These are phyloP conservation scores for Dinocampus coccinellae DNA, from an alignment of 2,888 invertebrate species.

Conservation along the genomic window DNA sequence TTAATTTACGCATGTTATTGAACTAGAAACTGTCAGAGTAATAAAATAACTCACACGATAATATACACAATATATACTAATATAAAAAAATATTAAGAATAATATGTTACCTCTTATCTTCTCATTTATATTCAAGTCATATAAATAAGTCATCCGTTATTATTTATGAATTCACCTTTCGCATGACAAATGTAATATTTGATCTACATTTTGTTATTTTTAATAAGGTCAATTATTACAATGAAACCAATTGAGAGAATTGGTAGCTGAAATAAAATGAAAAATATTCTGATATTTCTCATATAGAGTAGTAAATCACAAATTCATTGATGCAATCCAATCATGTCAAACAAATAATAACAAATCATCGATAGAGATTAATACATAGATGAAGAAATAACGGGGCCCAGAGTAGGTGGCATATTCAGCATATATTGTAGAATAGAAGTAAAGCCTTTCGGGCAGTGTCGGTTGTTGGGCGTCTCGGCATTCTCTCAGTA, in stretches of 20 bases:
- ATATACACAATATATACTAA: too few relatives aligned
- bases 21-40: too few relatives aligned
- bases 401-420: slow-evolving; percentile 44
- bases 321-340: too few relatives aligned
- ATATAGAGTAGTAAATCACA: too few relatives aligned
- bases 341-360: too few relatives aligned
- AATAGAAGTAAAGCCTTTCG: background rate
- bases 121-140: slow-evolving; percentile 40
- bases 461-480: slow-evolving; percentile 4
- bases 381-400: slow-evolving; percentile 36
- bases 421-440: slow-evolving; percentile 33
- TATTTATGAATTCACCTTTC: background rate
- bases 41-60: background rate
- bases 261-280: too few relatives aligned
- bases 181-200: background rate
- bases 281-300: too few relatives aligned
- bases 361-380: too few relatives aligned
- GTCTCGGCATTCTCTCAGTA: slow-evolving; percentile 29
- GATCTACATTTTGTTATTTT: background rate
- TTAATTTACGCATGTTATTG: too few relatives aligned
- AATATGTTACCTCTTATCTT: slow-evolving; percentile 27
- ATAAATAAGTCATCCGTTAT: slow-evolving; percentile 35
- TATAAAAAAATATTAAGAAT: too few relatives aligned
- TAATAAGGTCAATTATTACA: background rate
- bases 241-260: background rate